Conservation (phyloP, 2,888 invertebrate genomes). For the Heterodera filipjevi region DNA sequence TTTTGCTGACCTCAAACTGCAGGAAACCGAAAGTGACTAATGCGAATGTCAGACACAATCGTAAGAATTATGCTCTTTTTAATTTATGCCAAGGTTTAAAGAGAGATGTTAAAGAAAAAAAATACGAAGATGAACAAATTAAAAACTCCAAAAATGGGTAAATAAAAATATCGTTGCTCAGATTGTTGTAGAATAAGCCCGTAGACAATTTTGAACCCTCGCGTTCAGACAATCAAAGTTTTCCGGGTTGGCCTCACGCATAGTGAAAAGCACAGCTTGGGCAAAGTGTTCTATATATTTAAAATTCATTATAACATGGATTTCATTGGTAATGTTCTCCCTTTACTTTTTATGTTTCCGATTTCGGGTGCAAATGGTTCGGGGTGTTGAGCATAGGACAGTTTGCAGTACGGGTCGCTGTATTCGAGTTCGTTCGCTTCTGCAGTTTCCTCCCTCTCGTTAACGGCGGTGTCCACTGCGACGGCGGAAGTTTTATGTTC, state of each 20-base stretch:
- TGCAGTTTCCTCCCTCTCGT: slow-evolving; percentile 53
- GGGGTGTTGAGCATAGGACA: slow-evolving; percentile 50
- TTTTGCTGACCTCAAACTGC: background rate
- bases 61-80: background rate
- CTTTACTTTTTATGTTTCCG: slow-evolving; percentile 50
- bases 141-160: background rate
- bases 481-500: slow-evolving; percentile 19
- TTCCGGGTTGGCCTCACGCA: slow-evolving; percentile 26
- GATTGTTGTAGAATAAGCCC: slow-evolving; percentile 25
- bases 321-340: background rate
- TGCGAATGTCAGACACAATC: background rate
- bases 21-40: background rate
- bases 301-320: background rate
- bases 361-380: slow-evolving; percentile 41
- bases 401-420: slow-evolving; percentile 57
- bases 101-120: slow-evolving; percentile 1
- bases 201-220: slow-evolving; percentile 25
- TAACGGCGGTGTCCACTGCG: slow-evolving; percentile 34
- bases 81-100: slow-evolving; percentile 3
- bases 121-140: background rate
- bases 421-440: slow-evolving; percentile 48
- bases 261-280: slow-evolving; percentile 47
- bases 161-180: background rate
- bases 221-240: slow-evolving; percentile 33
- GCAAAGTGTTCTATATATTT: slow-evolving; percentile 45